Percentiles rank a stretch among this genome's conserved stretches.
Conservation (phyloP, 2,797 vertebrate genomes). For the Botia kubotai region DNA sequence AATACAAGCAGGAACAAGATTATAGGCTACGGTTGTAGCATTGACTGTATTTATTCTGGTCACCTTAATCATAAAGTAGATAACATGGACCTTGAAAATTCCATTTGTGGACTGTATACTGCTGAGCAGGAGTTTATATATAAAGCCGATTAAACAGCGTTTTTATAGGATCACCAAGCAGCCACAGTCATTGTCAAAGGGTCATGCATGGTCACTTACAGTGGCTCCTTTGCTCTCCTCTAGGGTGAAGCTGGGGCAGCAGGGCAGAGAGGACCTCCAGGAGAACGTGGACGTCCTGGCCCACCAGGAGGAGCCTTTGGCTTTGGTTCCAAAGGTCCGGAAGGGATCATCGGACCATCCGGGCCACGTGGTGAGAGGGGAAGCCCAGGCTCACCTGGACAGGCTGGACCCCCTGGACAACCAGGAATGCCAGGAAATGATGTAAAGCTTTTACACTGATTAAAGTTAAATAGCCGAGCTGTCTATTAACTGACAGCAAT, state of each 20-base stretch:
- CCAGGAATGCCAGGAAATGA: slow-evolving; percentile 83
- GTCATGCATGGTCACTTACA: slow-evolving; percentile 17
- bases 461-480: background rate
- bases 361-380: slow-evolving; percentile 92
- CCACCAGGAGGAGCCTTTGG: slow-evolving; percentile 79
- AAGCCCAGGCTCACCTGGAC: slow-evolving; percentile 78
- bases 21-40: background rate
- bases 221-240: background rate
- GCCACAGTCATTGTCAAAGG: slow-evolving; percentile 1
- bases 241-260: slow-evolving; percentile 88
- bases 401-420: slow-evolving; percentile 79
- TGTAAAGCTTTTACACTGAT: slow-evolving; percentile 73
- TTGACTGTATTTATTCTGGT: background rate
- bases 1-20: background rate
- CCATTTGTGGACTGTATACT: slow-evolving; percentile 1
- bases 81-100: background rate
- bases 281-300: slow-evolving; percentile 92
- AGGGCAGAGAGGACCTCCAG: slow-evolving; percentile 84
- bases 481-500: background rate
- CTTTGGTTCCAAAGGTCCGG: slow-evolving; percentile 84
- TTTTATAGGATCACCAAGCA: background rate
- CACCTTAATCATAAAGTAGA: background rate
- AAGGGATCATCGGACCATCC: slow-evolving; percentile 83
- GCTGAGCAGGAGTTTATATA: slow-evolving; percentile 13
- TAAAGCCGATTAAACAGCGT: background rate